phyloP scores from a whole-genome alignment of 2,888 invertebrate genomes.

The Drosophila subquinaria region DNA sequence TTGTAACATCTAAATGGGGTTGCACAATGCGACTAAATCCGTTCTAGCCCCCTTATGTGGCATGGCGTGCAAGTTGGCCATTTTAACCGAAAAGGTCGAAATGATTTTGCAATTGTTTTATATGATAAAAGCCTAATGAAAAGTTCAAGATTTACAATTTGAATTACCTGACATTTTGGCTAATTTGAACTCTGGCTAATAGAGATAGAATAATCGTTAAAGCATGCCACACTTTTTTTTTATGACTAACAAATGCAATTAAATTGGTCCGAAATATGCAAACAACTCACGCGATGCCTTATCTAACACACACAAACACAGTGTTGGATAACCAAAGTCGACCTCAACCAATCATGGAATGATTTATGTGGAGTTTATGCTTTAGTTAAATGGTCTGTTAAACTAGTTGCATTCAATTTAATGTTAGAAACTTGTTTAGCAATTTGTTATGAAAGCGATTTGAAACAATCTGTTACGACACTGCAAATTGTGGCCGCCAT shows the following conservation, averaged over 20 bases:
- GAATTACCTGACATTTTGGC: slow-evolving; percentile 70
- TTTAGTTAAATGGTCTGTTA: slow-evolving; percentile 5
- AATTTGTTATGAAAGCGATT: slow-evolving; percentile 6
- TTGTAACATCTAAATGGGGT: slow-evolving; percentile 13
- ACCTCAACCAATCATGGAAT: not conserved
- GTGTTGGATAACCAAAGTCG: slow-evolving; percentile 3
- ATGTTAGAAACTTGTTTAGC: not conserved
- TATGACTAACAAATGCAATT: slow-evolving; percentile 25
- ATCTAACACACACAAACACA: slow-evolving; percentile 8
- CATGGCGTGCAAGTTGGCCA: slow-evolving; percentile 58
- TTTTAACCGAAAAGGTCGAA: slow-evolving; percentile 44
- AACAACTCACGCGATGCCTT: slow-evolving; percentile 43
- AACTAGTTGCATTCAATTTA: slow-evolving; percentile 12
- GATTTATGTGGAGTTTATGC: not conserved
- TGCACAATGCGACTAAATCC: slow-evolving; percentile 22
- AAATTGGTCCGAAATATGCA: slow-evolving; percentile 17
- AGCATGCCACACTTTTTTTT: slow-evolving; percentile 38
- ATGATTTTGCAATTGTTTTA: slow-evolving; percentile 51
- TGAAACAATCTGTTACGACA: slow-evolving; percentile 9
- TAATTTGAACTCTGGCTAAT: slow-evolving; percentile 49
- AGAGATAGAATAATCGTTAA: slow-evolving; percentile 30
- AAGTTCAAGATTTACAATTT: slow-evolving; percentile 76
- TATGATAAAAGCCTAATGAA: slow-evolving; percentile 47
- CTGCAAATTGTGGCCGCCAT: slow-evolving; percentile 28
- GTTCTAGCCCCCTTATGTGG: not conserved